Evolutionary conservation across 2,888 invertebrate species (phyloP), one percentile per base, ranked within the genome.

Genomic region (Sarcophaga rosellei): DNA sequence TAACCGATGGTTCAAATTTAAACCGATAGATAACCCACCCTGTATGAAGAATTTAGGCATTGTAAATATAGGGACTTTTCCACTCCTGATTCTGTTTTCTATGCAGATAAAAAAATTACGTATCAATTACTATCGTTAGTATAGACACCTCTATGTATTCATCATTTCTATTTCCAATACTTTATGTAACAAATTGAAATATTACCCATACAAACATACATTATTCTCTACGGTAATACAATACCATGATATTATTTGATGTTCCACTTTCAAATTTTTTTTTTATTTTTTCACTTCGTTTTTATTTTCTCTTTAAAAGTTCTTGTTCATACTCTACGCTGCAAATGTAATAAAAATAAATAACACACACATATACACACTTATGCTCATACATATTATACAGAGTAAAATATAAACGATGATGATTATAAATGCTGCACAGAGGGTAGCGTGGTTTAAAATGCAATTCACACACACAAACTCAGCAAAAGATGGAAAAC

Each of bases 111-210:
- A 35, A 35, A 35, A 6, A 35, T 35, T 1, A 8, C 35, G 35
- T 35, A 35, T 35, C 35, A 35, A 1, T 35, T 35, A 23, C 23
- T 23, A 35, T 35, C 35, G 8, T 35, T 69, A 23, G 69, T 35
- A 35, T 20, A 66, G 17, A 75, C 15, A 10, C 12, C 57, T 35
- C 53, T 57, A 44, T 57, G 63, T 44, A 65, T 75, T 65, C 17
- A 6, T 35, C 35, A 35, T 35, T 35, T 35, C 35, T 76, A 15
- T 15, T 57, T 20, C 8, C 25, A 20, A 12, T 35, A 20, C 25
- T 75, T 75, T 15, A 65, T 75, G 25, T 65, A 47, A 63, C n/a
- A 57, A 61, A 77, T 69, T 68, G 61, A 61, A 69, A 77, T 45
- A 61, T 59, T 21, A 23, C 44, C 1, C 23, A 25, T 53, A 35